These are phyloP conservation scores for Ariolimax columbianus DNA, from an alignment of 2,888 invertebrate genomes.

Conservation along the genomic window DNA sequence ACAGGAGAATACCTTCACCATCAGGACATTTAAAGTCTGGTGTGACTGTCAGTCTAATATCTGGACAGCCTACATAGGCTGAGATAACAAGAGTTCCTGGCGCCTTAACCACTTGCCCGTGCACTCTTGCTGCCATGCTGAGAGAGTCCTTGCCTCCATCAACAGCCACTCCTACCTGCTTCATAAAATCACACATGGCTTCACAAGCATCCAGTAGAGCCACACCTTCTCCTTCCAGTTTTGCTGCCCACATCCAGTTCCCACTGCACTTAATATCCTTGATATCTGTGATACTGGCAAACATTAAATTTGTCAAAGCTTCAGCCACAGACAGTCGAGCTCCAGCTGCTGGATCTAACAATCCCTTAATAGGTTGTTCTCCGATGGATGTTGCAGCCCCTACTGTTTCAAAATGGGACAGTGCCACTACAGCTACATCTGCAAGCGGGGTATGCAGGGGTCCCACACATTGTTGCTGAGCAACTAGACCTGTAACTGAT, in stretches of 20 bases:
- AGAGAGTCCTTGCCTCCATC: constrained; percentile 98
- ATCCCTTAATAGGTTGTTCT: constrained; percentile 96
- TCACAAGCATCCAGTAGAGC: constrained; percentile 90
- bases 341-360: constrained; percentile 90
- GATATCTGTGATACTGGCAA: constrained; percentile 82
- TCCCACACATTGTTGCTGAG: constrained; percentile 98
- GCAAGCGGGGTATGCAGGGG: constrained; percentile 97
- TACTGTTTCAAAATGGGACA: constrained; percentile 87
- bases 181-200: constrained; percentile 92
- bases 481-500: constrained; percentile 95
- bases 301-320: constrained; percentile 93
- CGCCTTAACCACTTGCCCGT: constrained; percentile 82
- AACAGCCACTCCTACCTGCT: constrained; percentile 89
- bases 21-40: constrained; percentile 89
- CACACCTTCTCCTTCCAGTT: constrained; percentile 94
- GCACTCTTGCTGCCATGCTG: constrained; percentile 95
- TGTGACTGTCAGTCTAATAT: constrained; percentile 90
- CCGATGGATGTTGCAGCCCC: constrained; percentile 97
- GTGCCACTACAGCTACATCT: constrained; percentile 91
- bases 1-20: constrained; percentile 82
- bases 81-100: constrained; percentile 92
- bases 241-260: constrained; percentile 99
- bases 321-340: constrained; percentile 97
- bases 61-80: constrained; percentile 95
- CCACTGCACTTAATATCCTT: constrained; percentile 97